Conservation (phyloP, 2,888 invertebrate genomes). For the Erebia palarica region DNA sequence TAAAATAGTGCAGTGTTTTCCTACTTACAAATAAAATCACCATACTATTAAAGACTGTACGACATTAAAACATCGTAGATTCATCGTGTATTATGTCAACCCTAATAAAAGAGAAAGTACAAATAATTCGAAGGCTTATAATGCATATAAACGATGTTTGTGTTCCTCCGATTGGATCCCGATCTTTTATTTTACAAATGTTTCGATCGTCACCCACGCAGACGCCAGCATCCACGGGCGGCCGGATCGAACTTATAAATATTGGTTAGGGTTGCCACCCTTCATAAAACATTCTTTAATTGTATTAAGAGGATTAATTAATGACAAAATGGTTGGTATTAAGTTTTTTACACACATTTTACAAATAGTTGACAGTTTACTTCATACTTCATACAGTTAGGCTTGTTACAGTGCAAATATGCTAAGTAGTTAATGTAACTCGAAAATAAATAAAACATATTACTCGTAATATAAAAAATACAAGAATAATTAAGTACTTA, state of each 20-base stretch:
- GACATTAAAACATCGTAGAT: background rate
- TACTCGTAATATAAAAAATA: no score
- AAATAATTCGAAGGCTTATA: conserved; percentile 24
- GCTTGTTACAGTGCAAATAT: no score
- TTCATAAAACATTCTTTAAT: conserved; percentile 40
- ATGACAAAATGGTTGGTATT: no score
- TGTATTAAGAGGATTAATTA: no score
- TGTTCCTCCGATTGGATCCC: conserved; percentile 12
- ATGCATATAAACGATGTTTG: conserved; percentile 19
- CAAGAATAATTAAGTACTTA: no score
- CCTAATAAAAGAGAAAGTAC: conserved; percentile 36
- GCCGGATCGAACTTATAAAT: conserved; percentile 47
- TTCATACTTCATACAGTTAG: no score
- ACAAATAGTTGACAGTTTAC: no score
- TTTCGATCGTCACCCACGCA: conserved; percentile 57
- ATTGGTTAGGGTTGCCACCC: conserved; percentile 42
- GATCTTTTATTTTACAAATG: conserved; percentile 33
- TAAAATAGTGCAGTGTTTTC: no score
- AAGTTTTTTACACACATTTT: no score
- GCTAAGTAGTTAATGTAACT: no score
- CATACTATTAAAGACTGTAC: background rate
- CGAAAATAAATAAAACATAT: no score
- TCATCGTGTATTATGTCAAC: conserved; percentile 12
- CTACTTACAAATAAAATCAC: no score
- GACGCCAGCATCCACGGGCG: conserved; percentile 43